Conservation (phyloP, 2,797 vertebrate genomes). For the Pogoniulus pusillus region DNA sequence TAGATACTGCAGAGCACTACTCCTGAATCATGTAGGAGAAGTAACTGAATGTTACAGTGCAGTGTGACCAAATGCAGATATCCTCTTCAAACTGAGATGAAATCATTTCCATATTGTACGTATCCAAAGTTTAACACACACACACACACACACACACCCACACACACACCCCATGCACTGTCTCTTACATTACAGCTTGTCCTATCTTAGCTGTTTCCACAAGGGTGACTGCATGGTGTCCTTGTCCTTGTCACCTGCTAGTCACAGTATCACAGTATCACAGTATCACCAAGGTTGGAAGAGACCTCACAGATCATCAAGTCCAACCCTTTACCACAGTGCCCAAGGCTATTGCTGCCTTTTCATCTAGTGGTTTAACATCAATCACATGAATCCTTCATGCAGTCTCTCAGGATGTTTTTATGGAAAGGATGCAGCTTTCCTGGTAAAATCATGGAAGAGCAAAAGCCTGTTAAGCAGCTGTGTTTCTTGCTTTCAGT, state of each 20-base stretch:
- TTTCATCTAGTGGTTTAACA: background rate
- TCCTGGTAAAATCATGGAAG: rapidly evolving
- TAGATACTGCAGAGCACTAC: background rate
- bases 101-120: slow-evolving; percentile 36
- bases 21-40: slow-evolving; percentile 6
- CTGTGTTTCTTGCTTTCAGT: background rate
- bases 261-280: no score
- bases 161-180: slow-evolving; percentile 15
- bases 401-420: background rate
- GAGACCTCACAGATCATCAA: no score
- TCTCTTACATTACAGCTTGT: slow-evolving; percentile 5
- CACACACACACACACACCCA: no score
- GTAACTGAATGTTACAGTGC: background rate
- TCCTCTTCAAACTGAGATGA: slow-evolving; percentile 32
- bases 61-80: slow-evolving; percentile 11
- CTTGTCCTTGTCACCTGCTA: background rate
- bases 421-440: background rate
- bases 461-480: background rate
- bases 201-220: background rate
- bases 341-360: background rate
- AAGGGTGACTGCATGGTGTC: background rate
- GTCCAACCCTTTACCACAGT: no score
- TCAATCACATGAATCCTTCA: background rate
- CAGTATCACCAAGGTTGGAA: no score
- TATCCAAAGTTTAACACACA: slow-evolving; percentile 29